Evolutionary conservation across 2,888 invertebrate species (phyloP), one percentile per base, ranked within the genome.

Genomic region (Melanotus villosus): DNA sequence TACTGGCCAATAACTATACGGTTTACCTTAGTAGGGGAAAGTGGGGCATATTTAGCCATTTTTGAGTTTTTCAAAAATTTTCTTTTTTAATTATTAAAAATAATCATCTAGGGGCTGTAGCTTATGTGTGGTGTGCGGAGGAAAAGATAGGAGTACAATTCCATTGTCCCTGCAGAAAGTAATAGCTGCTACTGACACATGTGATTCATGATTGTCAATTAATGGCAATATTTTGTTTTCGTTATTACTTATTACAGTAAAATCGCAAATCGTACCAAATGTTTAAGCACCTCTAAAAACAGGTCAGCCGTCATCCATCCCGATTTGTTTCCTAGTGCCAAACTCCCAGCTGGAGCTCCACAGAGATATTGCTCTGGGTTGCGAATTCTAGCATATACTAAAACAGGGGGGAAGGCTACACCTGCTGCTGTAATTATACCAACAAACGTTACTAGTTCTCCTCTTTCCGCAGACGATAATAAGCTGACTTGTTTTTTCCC

Each of bases 401-500:
- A 81, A 50, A 81, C 58, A 7, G 80, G 81, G n/a, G 80, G 80
- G 18, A 81, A 77, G 3, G 78, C 76, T 62, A 80, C 79, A 62
- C 75, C 78, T 41, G 68, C 71, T 36, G 78, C 79, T 23, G 74
- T 79, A 52, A 75, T 78, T 23, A 82, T 81, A 56, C 74, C 69
- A 5, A 79, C 76, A 32, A 83, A 70, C 32, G 82, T 83, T 1
- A 83, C 79, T 3, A 71, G 80, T 7, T 80, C 79, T 0, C 83
- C 82, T 21, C 81, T 73, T 73, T 84, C 83, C 0, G 78, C 79
- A n/a, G 82, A 82, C 2, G 80, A 80, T 0, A 81, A 9, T 56
- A 80, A 69, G 5, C 80, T 80, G 0, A 83, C 80, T 70, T 82
- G 81, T 72, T 77, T 76, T 59, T 74, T 26, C 26, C 26, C 3